Evolutionary conservation across 2,797 vertebrate genomes (phyloP), one percentile per base, ranked within the genome.

Genomic region (Enteromius anoplus): DNA sequence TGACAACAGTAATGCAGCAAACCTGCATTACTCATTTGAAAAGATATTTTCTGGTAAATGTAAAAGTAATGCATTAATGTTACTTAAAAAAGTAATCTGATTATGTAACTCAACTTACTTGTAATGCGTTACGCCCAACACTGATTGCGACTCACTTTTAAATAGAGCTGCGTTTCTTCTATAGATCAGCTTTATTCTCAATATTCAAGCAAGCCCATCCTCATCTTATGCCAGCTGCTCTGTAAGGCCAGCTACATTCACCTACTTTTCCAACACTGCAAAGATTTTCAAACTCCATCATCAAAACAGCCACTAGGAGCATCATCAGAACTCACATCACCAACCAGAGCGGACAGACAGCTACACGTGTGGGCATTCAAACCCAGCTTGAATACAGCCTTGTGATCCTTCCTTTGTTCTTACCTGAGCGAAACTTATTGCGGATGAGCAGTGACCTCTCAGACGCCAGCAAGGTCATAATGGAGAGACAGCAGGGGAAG

Each of bases 371-470:
- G 17, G 49, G 65, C 51, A 60, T 40, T 80, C 32, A 71, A 53
- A 75, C 12, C 47, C 26, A 49, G 65, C 26, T 58, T 40, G 37
- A 17, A 47, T 10, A 29, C 53, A 71, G 51, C n/a, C 26, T 17
- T 70, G 29, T 60, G 49, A 53, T 68, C 68, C 7, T 37, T 21
- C 53, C 21, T 75, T 34, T 29, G 17, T 45, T 82, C 96, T 96
- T 94, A 97, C 96, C 96, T 91, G 96, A 97, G 88, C 96, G 96
- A 90, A 97, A 97, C 92, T 96, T 97, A 94, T 95, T 97, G 85
- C 96, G 94, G 92, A 98, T 97, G 91, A 97, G 95, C 85, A 97
- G 94, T 2, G 96, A 97, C 91, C 95, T 96, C 93, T 97, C 95
- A 19, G 96, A 96, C 85, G 96, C 95, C 87, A 95, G 92, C 90